Percentiles rank a stretch among this genome's conserved stretches.
Conservation (phyloP, 2,888 invertebrate genomes). For the Chymomyza caudatula region DNA sequence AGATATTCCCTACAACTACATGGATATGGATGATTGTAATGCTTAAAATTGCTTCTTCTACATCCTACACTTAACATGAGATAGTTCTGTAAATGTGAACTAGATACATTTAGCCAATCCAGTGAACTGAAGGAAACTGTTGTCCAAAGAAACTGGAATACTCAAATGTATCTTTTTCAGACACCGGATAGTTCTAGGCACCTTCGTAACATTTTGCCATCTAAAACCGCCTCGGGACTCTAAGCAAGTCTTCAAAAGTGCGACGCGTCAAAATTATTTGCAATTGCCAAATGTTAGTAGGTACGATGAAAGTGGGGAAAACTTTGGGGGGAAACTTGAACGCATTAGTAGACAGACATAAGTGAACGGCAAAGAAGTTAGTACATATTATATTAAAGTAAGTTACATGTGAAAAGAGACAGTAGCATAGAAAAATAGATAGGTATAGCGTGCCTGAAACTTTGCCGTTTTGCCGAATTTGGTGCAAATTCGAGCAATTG, state of each 20-base stretch:
- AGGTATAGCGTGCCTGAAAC: background rate
- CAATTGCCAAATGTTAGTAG: conserved; percentile 61
- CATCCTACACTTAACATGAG: no score
- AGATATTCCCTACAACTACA: no score
- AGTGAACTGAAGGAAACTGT: no score
- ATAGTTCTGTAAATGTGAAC: no score
- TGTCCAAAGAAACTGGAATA: no score
- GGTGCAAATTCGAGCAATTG: conserved; percentile 17
- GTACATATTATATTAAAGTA: conserved; percentile 27
- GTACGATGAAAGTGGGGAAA: background rate
- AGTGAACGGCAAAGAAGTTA: conserved; percentile 24
- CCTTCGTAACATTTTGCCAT: conserved; percentile 10
- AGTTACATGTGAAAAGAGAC: background rate
- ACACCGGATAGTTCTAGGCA: no score
- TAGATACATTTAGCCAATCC: no score
- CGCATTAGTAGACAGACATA: background rate
- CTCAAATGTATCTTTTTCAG: background rate
- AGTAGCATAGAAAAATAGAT: conserved; percentile 1
- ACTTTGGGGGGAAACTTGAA: background rate
- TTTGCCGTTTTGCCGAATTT: conserved; percentile 20
- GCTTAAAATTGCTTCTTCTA: no score
- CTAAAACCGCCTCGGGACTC: background rate
- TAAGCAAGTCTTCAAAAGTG: background rate
- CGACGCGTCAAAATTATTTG: conserved; percentile 29
- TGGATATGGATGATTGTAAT: no score